Evolutionary conservation across 2,888 invertebrate genomes (phyloP).

Genomic region (Fissipunctia ypsillon): DNA sequence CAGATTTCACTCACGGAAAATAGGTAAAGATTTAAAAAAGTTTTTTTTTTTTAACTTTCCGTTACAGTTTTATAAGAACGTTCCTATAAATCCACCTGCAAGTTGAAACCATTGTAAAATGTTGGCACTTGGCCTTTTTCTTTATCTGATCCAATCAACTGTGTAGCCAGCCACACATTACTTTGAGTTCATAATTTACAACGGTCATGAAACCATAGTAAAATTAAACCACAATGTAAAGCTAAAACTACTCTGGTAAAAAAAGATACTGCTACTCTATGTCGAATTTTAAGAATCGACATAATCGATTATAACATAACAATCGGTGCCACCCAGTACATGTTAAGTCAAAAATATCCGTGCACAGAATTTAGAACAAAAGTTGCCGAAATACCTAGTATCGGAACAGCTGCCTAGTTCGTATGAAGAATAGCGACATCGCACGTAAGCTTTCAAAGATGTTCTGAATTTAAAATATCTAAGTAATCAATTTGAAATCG

Average conservation of each 20-base stretch:
- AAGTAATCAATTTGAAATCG: conserved; percentile 56
- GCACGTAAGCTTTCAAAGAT: conserved; percentile 64
- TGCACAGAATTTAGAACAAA: conserved; percentile 69
- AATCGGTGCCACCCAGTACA: conserved; percentile 70
- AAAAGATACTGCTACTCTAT: conserved; percentile 5
- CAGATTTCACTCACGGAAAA: conserved; percentile 15
- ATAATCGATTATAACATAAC: conserved; percentile 66
- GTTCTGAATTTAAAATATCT: conserved; percentile 68
- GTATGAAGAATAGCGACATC: conserved; percentile 58
- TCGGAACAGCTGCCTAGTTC: conserved; percentile 62
- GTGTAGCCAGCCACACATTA: background rate
- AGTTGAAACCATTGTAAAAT: conserved; percentile 17
- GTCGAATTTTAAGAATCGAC: conserved; percentile 33
- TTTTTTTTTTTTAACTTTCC: background rate
- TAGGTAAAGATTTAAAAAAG: background rate
- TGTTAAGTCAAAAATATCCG: conserved; percentile 60
- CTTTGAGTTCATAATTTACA: conserved; percentile 8
- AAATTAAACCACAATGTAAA: background rate
- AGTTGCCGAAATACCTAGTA: conserved; percentile 64
- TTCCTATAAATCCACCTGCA: background rate
- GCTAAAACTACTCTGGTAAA: background rate
- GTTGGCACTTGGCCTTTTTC: background rate
- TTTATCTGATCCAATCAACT: conserved; percentile 17
- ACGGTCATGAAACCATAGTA: conserved; percentile 11
- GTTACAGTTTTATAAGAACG: background rate